Conservation (phyloP, 2,113 vertebrate species). For the Datnioides undecimradiatus region DNA sequence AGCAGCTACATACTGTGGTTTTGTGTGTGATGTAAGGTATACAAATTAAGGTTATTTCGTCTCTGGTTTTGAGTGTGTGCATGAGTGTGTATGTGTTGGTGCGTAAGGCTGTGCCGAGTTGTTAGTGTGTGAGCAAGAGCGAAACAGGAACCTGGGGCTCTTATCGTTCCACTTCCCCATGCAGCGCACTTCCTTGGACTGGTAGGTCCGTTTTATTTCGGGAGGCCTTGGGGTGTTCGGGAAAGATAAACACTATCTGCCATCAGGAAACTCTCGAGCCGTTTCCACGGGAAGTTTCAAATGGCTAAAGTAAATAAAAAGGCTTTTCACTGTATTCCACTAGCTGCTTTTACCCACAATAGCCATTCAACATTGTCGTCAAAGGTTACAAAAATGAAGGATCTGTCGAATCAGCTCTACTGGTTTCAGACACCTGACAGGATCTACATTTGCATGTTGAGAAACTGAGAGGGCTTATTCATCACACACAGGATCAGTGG, state of each 20-base stretch:
- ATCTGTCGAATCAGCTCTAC: slow-evolving; percentile 47
- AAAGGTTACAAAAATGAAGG: slow-evolving; percentile 74
- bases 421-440: slow-evolving; percentile 55
- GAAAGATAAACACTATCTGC: slow-evolving; percentile 99
- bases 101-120: slow-evolving; percentile 17
- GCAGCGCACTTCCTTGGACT: slow-evolving; percentile 85
- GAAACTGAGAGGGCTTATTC: slow-evolving; percentile 47
- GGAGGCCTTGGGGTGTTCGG: slow-evolving; percentile 97
- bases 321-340: slow-evolving; percentile 81
- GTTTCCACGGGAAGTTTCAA: slow-evolving; percentile 99
- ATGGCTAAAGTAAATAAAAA: slow-evolving; percentile 99
- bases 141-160: slow-evolving; percentile 92
- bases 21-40: slow-evolving; percentile 1
- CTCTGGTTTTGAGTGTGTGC: slow-evolving; percentile 22
- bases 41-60: slow-evolving; percentile 38
- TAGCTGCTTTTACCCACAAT: slow-evolving; percentile 81
- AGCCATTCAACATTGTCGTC: slow-evolving; percentile 82
- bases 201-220: slow-evolving; percentile 97
- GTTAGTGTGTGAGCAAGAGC: slow-evolving; percentile 72
- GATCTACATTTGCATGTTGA: neutral
- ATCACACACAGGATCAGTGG: slow-evolving; percentile 29
- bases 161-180: slow-evolving; percentile 89
- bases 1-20: neutral
- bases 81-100: slow-evolving; percentile 29
- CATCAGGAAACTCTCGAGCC: slow-evolving; percentile 99